These are phyloP conservation scores for Geotrupes spiniger DNA, from an alignment of 2,888 invertebrate species.

Conservation along the genomic window DNA sequence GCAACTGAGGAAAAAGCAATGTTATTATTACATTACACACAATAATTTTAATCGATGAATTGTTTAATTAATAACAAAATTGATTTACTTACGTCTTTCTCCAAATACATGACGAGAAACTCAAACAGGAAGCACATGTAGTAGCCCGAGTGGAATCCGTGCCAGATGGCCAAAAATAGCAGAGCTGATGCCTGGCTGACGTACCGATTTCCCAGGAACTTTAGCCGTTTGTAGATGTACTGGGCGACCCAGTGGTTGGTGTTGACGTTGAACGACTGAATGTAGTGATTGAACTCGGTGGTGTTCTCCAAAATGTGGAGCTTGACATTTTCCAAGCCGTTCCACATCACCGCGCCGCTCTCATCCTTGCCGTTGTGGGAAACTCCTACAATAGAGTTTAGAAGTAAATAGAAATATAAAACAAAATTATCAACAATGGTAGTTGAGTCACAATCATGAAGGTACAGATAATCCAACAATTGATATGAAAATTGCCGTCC, in stretches of 20 bases:
- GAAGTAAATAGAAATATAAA: no score
- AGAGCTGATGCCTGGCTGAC: conserved; percentile 81
- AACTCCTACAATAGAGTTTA: conserved; percentile 55
- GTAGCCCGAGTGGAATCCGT: conserved; percentile 92
- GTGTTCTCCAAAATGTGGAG: conserved; percentile 79
- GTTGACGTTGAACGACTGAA: conserved; percentile 91
- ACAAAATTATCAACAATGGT: no score
- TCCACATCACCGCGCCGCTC: conserved; percentile 69
- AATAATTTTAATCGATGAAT: background rate
- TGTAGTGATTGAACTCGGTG: conserved; percentile 81
- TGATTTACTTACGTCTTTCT: conserved; percentile 69
- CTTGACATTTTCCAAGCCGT: conserved; percentile 87
- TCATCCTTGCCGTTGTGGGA: conserved; percentile 74
- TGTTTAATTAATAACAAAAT: background rate
- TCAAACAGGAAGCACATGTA: conserved; percentile 91
- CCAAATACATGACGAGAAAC: conserved; percentile 81
- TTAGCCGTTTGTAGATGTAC: conserved; percentile 91
- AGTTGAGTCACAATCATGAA: no score
- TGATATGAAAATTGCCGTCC: no score
- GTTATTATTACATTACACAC: conserved; percentile 16
- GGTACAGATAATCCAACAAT: no score
- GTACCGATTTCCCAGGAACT: conserved; percentile 78
- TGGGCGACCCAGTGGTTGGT: conserved; percentile 94
- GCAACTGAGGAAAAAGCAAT: conserved; percentile 54
- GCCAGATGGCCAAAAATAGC: conserved; percentile 91